These are phyloP conservation scores for Boloria selene DNA, from an alignment of 2,888 invertebrate genomes.

Conservation along the genomic window DNA sequence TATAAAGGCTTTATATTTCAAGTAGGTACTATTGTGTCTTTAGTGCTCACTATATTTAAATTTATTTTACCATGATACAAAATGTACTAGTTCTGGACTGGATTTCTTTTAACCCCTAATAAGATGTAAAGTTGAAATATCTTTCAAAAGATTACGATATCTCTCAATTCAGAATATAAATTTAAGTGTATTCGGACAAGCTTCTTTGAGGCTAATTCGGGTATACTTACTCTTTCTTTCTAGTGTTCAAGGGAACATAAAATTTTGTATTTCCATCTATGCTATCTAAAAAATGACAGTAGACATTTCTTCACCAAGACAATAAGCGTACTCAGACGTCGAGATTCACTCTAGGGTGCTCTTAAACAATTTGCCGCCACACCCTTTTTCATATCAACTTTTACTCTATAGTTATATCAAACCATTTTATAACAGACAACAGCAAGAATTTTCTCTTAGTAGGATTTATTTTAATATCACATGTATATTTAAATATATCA, in stretches of 20 bases:
- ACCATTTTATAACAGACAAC: constrained; percentile 53
- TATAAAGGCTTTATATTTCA: background rate
- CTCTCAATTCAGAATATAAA: too few species aligned
- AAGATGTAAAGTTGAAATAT: too few species aligned
- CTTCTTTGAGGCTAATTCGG: too few species aligned
- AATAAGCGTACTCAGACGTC: constrained; percentile 61
- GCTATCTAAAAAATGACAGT: constrained; percentile 51
- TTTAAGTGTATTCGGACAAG: too few species aligned
- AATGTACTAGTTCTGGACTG: too few species aligned
- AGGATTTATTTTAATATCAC: background rate
- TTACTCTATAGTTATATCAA: constrained; percentile 62
- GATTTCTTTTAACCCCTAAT: too few species aligned
- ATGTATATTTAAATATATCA: background rate
- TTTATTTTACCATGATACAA: too few species aligned
- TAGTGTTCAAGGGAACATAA: background rate
- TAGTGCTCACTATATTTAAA: too few species aligned
- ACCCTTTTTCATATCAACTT: constrained; percentile 68
- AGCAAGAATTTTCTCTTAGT: constrained; percentile 7
- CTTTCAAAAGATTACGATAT: too few species aligned
- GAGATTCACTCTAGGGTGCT: constrained; percentile 62
- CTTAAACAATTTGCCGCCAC: constrained; percentile 66
- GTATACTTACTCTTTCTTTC: too few species aligned
- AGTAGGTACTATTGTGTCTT: too few species aligned
- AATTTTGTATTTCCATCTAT: background rate
- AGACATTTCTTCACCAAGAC: constrained; percentile 48